Conservation (phyloP, 1,140 invertebrate genomes). For the Cyclina sinensis region DNA sequence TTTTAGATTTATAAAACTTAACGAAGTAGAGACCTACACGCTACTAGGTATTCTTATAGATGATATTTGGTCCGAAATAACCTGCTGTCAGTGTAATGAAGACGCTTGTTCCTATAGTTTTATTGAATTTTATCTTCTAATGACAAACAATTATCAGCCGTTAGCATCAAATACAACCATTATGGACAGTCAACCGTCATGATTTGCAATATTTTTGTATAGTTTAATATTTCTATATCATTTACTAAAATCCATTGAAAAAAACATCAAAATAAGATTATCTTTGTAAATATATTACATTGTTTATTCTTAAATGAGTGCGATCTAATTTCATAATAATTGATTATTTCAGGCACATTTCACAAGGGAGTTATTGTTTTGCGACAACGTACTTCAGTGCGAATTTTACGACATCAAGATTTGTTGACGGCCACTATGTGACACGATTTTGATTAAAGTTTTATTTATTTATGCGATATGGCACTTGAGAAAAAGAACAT, state of each 20-base stretch:
- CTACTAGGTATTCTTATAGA: background rate
- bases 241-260: conserved; percentile 26
- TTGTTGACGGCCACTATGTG: background rate
- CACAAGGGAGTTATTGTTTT: background rate
- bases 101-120: conserved; percentile 11
- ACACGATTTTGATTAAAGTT: background rate
- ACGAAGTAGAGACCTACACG: background rate
- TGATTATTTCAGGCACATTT: conserved; percentile 2
- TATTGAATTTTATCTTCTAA: conserved; percentile 29
- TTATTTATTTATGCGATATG: conserved; percentile 28
- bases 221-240: conserved; percentile 35
- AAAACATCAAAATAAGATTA: conserved; percentile 4
- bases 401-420: conserved; percentile 40
- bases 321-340: conserved; percentile 51
- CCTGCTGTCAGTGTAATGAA: background rate
- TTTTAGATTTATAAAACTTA: background rate
- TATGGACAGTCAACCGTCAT: background rate
- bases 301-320: conserved; percentile 14
- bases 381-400: background rate
- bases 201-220: conserved; percentile 45
- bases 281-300: conserved; percentile 26
- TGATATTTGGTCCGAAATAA: background rate
- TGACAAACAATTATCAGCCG: conserved; percentile 9
- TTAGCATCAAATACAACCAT: background rate
- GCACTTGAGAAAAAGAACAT: background rate